Base-by-base conservation (phyloP, 2,888 invertebrate genomes). In the Euplagia quadripunctaria region DNA sequence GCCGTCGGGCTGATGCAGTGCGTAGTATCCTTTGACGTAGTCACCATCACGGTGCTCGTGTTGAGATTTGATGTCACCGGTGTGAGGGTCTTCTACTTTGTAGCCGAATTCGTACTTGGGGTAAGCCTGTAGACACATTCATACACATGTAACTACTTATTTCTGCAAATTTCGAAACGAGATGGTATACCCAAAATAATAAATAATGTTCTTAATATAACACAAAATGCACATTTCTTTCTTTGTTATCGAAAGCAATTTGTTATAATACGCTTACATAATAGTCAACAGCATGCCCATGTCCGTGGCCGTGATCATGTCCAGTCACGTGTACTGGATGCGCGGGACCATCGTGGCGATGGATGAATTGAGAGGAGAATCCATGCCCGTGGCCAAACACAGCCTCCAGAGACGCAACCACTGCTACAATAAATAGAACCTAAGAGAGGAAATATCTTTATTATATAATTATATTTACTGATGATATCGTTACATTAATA, bases 1-100 rank as follows among this genome's bases (percentile, higher is more conserved):
- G 75, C 96, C 96, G 74, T 95, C 96, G 51, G 96, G 95, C 81
- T 96, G 94, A 80, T 96, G 94, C 68, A 96, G 91, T 51, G 94
- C 86, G 84, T 92, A 92, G 77, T 87, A 89, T 9, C 92, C 92
- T 77, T 91, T 90, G 46, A 96, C 96, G 42, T 90, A 88, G 79
- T 95, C 96, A 46, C 96, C 96, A 68, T 96, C 95, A 67, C 94
- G 91, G 72, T 87, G 85, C 85, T 96, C 96, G 73, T 95, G 94
- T 86, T 95, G 95, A 31, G 88, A 89, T 86, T 96, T 95, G 85
- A 90, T 89, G 88, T 96, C 96, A n/a, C 95, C 95, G 75, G 96
- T 96, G 85, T 96, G 95, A 9, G 91, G 93, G 85, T 96, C 96
- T 74, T 90, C 87, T 64, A 92, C 91, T 82, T 91, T 91, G 86